Percentiles rank a stretch among this genome's conserved stretches.
These are phyloP conservation scores for Nephrocerus scutellatus DNA, from an alignment of 2,888 invertebrate genomes.

Conservation along the genomic window DNA sequence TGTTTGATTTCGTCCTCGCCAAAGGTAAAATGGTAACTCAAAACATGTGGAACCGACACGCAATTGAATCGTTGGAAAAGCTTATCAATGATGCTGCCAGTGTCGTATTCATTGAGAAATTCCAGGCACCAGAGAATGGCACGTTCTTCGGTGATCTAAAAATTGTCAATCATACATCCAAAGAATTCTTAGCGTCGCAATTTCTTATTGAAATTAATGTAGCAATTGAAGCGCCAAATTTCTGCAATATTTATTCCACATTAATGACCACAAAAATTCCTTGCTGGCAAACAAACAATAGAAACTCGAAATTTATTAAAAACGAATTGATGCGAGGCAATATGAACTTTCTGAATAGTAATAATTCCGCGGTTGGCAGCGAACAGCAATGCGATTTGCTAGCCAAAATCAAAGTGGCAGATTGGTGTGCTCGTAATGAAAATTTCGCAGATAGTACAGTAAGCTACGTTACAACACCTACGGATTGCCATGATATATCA, in stretches of 20 bases:
- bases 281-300: constrained; percentile 26
- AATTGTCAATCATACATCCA: constrained; percentile 26
- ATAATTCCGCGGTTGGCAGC: constrained; percentile 14
- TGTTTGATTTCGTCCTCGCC: constrained; percentile 30
- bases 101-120: constrained; percentile 25
- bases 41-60: constrained; percentile 25
- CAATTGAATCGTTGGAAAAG: constrained; percentile 27
- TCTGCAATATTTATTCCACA: constrained; percentile 15
- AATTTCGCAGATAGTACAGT: constrained; percentile 12
- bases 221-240: constrained; percentile 11
- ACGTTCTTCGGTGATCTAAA: constrained; percentile 29
- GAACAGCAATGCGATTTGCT: constrained; percentile 15
- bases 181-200: constrained; percentile 22
- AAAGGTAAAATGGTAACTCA: constrained; percentile 20
- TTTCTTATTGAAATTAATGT: constrained; percentile 22
- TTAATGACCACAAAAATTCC: constrained; percentile 21
- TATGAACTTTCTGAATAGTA: constrained; percentile 1
- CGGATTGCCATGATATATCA: constrained; percentile 21
- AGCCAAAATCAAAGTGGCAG: constrained; percentile 30
- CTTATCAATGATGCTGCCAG: constrained; percentile 26
- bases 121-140: constrained; percentile 4
- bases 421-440: constrained; percentile 30
- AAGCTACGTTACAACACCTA: neutral
- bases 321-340: constrained; percentile 11
- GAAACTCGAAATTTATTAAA: constrained; percentile 23